Percentiles rank a stretch among this genome's conserved stretches.
Conservation (phyloP, 1,140 invertebrate species). For the Ostrea denselamellosa region DNA sequence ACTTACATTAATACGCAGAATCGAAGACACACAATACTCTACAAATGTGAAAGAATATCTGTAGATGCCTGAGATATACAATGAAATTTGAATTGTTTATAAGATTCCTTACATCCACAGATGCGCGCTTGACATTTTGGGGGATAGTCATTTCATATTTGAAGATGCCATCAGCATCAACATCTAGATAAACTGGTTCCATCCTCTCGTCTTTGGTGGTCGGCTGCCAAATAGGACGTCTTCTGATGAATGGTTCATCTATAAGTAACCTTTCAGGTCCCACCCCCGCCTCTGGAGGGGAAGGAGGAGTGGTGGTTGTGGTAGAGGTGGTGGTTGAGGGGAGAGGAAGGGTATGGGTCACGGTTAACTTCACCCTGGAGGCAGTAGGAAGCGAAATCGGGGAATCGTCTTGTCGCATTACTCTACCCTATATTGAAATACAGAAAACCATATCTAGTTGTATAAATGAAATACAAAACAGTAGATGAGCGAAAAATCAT, state of each 20-base stretch:
- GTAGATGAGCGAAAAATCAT: background rate
- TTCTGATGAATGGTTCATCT: background rate
- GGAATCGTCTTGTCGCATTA: constrained; percentile 59
- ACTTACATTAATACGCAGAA: background rate
- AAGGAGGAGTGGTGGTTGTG: background rate
- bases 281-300: background rate
- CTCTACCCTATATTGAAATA: constrained; percentile 55
- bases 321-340: constrained; percentile 40
- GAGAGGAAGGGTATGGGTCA: constrained; percentile 50
- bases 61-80: background rate
- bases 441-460: background rate
- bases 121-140: constrained; percentile 50
- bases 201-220: background rate
- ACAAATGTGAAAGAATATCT: background rate
- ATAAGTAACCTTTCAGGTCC: background rate
- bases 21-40: background rate
- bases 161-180: constrained; percentile 60
- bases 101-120: constrained; percentile 52
- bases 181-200: constrained; percentile 41
- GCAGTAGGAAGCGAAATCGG: constrained; percentile 50
- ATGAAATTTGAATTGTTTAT: background rate
- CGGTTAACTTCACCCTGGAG: constrained; percentile 53
- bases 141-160: constrained; percentile 58
- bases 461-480: background rate
- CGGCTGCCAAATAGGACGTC: background rate